Base-by-base conservation (phyloP, 2,888 invertebrate species). In the Drosophila testacea region DNA sequence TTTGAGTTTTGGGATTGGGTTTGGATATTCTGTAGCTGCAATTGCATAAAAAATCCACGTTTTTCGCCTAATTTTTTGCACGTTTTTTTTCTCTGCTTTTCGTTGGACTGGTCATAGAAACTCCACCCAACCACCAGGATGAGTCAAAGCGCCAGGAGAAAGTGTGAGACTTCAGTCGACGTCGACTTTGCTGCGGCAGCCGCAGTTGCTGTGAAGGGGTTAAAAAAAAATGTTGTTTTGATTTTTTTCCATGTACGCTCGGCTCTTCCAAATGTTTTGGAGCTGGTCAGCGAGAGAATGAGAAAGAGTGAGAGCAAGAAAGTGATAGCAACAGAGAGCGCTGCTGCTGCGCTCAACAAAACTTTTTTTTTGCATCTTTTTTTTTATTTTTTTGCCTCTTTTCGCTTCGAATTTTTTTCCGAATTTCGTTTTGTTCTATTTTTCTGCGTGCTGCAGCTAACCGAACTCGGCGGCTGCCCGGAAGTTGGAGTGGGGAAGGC, bases 11-110 rank as follows among this genome's bases (percentile, higher is more conserved):
- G 63, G 63, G 55, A 46, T 66, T 42, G 38, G 28, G 60, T 22
- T 47, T 52, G 54, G 66, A 60, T 56, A 39, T 57, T 41, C 80
- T 66, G 79, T 50, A 74, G 69, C 79, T 69, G 86, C 88, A 88
- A 89, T 85, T 89, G 89, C 88, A 79, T 47, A 70, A 85, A 79
- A 80, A 80, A 82, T 85, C 77, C 76, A 85, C 86, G 89, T 83
- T 79, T 85, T 85, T 89, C 85, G 90, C 87, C 90, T 77, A 88
- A 88, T 87, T 89, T 89, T 89, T 83, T 87, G 66, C 77, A 73
- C 73, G 72, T 66, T 67, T 64, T 59, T 73, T 57, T 32, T 13
- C 48, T 71, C 47, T 39, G 60, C 71, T 77, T 71, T 71, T 71
- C 73, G 51, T 55, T 48, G 62, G 54, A 42, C 64, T 82, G 83